Evolutionary conservation across 1,140 invertebrate species (phyloP).

Genomic region (Triops cancriformis): DNA sequence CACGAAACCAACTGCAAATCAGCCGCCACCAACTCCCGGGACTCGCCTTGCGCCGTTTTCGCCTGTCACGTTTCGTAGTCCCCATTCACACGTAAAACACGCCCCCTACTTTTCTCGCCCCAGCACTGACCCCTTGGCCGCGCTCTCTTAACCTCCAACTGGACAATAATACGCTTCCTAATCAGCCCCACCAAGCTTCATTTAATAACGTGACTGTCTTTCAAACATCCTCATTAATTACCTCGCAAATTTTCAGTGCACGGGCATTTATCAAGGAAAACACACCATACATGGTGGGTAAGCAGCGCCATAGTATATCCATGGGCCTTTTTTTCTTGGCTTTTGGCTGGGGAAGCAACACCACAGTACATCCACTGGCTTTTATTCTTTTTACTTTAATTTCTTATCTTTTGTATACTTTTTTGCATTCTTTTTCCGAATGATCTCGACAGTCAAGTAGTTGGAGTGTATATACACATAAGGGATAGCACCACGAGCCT

Average conservation of each 20-base stretch:
- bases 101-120: not conserved
- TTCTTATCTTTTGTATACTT: not conserved
- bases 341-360: too few species aligned
- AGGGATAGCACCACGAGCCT: conserved; percentile 3
- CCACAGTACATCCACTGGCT: too few species aligned
- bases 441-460: not conserved
- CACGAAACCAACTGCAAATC: conserved; percentile 9
- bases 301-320: too few species aligned
- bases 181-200: not conserved
- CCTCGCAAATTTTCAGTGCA: too few species aligned
- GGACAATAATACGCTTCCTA: not conserved
- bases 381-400: too few species aligned
- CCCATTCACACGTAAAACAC: not conserved
- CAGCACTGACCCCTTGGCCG: not conserved
- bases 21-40: conserved; percentile 4
- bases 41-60: not conserved
- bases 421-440: not conserved
- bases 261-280: too few species aligned
- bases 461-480: not conserved
- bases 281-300: too few species aligned
- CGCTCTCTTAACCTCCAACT: not conserved
- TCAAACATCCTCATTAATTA: too few species aligned
- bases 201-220: too few species aligned
- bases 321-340: too few species aligned
- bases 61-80: not conserved